Evolutionary conservation across 2,888 invertebrate genomes (phyloP), one percentile per base, ranked within the genome.

Genomic region (Isotomurus palustris): DNA sequence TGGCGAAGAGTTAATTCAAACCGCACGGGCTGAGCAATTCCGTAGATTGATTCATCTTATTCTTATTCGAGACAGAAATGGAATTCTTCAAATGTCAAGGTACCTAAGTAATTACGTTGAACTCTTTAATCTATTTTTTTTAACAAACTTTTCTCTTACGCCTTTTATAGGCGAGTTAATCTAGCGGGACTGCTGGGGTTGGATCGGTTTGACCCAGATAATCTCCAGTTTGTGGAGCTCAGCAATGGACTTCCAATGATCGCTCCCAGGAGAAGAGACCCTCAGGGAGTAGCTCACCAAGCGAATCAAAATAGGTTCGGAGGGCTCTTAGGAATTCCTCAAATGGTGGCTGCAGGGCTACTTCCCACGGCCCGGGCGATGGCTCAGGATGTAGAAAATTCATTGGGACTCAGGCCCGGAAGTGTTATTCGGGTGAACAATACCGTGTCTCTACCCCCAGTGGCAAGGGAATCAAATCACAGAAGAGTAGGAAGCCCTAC

Each of bases 211-310:
- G 62, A 62, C 36, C 62, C 62, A 8, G 62, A 62, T 28, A 62
- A 62, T 49, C 50, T 62, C 1, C 62, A 62, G 36, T 56, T 62
- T 29, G 40, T 62, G 8, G 62, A 62, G 24, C 40, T 58, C 10
- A 56, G 52, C 56, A 62, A 62, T 35, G 62, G 62, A 8, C 41
- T 62, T 17, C 62, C 62, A 3, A 62, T 62, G 62, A 54, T 62
- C 4, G 55, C 62, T 8, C 62, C 58, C 2, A n/a, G 62, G 21
- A 27, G 55, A 14, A 17, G 59, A 22, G 58, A 54, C 29, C 4
- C 8, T 3, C 40, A 41, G 5, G 54, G 38, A 10, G 44, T 43
- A 17, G 56, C 17, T 6, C 12, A 40, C 17, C 10, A 6, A 17
- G 19, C 29, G 51, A 47, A 47, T 25, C 19, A 41, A 27, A 52